Percentiles rank a stretch among this genome's conserved stretches.
Conservation (phyloP, 2,888 invertebrate species). For the Sceliomorpha sp. region DNA sequence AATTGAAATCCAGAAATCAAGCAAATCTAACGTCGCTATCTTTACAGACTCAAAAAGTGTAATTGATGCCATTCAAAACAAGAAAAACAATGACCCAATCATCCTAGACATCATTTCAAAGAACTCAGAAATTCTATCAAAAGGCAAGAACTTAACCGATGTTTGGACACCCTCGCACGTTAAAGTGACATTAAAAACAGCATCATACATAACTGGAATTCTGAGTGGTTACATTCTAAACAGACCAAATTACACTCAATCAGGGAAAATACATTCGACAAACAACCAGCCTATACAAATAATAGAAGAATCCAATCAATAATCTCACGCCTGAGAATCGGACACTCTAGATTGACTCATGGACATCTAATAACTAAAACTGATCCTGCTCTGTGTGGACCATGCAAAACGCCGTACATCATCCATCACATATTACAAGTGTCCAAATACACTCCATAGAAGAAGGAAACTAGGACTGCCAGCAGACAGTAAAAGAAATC, state of each 20-base stretch:
- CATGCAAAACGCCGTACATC: not conserved
- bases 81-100: not conserved
- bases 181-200: not conserved
- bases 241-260: not conserved
- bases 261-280: not conserved
- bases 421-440: not conserved
- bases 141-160: not conserved
- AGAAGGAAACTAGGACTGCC: no score
- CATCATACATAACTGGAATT: not conserved
- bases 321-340: constrained; percentile 6
- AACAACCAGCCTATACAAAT: not conserved
- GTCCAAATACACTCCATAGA: no score
- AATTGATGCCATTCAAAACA: constrained; percentile 3
- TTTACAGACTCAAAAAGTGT: no score
- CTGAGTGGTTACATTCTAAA: not conserved
- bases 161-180: constrained; percentile 16
- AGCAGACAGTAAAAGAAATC: no score
- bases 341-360: no score
- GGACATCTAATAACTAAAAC: constrained; percentile 2
- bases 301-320: not conserved
- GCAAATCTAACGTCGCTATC: not conserved
- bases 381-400: not conserved
- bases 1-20: not conserved
- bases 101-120: not conserved
- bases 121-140: not conserved